phyloP scores from a whole-genome alignment of 1,140 invertebrate genomes.

The Phymastichus coffea region DNA sequence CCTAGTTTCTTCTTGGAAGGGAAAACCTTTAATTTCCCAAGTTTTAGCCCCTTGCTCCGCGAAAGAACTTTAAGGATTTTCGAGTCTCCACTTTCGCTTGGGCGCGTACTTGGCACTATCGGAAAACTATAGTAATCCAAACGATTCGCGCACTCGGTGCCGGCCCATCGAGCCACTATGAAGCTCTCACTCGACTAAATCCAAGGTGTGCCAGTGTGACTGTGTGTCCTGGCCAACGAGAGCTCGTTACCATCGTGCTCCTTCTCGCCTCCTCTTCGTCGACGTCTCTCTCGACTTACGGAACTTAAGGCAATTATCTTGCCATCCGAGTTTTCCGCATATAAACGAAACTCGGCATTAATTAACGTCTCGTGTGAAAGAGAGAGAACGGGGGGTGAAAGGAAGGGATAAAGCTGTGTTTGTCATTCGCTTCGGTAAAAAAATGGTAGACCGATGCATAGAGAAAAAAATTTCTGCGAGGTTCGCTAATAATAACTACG shows the following conservation, averaged over 20 bases:
- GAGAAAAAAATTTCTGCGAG: no score
- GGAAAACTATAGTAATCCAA: slow-evolving; percentile 22
- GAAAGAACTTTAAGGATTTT: no score
- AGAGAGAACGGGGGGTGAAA: no score
- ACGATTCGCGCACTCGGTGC: background rate
- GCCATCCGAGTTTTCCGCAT: slow-evolving; percentile 9
- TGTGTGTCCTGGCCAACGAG: background rate
- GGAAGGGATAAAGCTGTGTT: no score
- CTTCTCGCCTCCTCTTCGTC: background rate
- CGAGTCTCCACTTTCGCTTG: no score
- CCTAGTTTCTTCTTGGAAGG: background rate
- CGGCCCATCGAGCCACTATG: slow-evolving; percentile 12
- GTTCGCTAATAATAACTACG: no score
- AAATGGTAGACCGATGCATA: no score
- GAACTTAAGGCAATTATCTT: slow-evolving; percentile 27
- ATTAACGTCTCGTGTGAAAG: slow-evolving; percentile 4
- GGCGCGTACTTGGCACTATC: no score
- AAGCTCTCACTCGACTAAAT: slow-evolving; percentile 13
- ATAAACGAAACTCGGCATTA: slow-evolving; percentile 19
- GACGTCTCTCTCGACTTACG: slow-evolving; percentile 12
- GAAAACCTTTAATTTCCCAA: background rate
- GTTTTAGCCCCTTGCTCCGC: background rate
- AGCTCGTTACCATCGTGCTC: slow-evolving; percentile 20
- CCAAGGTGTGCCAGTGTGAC: slow-evolving; percentile 10
- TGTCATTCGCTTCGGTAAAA: no score